These are phyloP conservation scores for Eulemur rufifrons DNA, from an alignment of 2,113 vertebrate species.

Conservation along the genomic window DNA sequence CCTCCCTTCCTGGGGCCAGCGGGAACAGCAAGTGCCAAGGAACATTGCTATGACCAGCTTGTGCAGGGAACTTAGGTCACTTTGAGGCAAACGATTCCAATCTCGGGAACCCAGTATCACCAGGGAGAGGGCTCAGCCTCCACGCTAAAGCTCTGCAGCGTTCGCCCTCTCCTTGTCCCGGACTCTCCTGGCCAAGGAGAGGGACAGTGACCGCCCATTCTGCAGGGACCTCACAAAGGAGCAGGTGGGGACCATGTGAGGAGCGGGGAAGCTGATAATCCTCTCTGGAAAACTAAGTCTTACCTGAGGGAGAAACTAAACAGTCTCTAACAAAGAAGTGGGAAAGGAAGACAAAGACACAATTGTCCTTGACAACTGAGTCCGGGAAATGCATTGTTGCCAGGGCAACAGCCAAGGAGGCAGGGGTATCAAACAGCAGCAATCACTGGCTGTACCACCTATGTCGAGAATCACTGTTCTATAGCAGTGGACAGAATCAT, in stretches of 20 bases:
- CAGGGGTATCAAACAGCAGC: not conserved
- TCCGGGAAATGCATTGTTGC: constrained; percentile 7
- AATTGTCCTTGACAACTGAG: not conserved
- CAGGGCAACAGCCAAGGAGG: constrained; percentile 19
- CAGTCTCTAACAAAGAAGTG: constrained; percentile 4
- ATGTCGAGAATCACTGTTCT: not conserved
- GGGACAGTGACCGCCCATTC: not conserved
- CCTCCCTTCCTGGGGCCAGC: not conserved
- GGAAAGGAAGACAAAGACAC: constrained; percentile 16
- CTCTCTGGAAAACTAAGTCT: not conserved
- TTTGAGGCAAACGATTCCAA: not conserved
- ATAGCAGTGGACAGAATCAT: not conserved
- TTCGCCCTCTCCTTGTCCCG: not conserved
- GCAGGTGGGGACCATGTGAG: not conserved
- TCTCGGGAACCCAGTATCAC: not conserved
- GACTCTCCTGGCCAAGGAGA: not conserved
- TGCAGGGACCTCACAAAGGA: not conserved
- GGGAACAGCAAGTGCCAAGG: not conserved
- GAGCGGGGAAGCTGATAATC: not conserved
- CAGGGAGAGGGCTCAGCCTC: not conserved
- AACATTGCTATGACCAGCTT: not conserved
- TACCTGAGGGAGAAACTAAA: not conserved
- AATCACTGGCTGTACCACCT: not conserved
- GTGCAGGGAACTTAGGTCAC: not conserved
- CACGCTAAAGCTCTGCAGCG: accelerated